Conservation (phyloP, 2,113 vertebrate genomes). For the Pelmatolapia mariae region DNA sequence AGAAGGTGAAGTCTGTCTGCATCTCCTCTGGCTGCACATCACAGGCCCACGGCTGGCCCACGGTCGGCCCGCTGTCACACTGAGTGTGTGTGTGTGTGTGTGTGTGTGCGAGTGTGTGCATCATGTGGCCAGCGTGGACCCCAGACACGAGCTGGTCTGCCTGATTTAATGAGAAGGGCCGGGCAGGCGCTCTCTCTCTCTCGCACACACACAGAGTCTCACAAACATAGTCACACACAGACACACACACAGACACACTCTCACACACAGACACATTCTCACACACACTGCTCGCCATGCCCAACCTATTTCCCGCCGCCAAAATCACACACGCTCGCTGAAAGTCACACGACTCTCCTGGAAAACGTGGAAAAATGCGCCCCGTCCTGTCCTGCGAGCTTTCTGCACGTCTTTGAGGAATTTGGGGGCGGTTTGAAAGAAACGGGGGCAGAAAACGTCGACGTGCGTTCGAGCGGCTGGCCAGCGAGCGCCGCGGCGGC, state of each 20-base stretch:
- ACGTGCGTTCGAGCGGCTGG: slow-evolving; percentile 48
- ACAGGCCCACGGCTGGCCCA: slow-evolving; percentile 62
- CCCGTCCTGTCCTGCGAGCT: neutral
- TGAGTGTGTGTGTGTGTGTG: neutral
- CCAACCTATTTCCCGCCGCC: neutral
- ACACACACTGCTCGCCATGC: neutral
- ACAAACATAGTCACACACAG: neutral
- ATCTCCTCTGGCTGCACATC: slow-evolving; percentile 70
- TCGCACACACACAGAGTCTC: neutral
- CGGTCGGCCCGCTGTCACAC: slow-evolving; percentile 41
- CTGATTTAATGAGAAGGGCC: slow-evolving; percentile 70
- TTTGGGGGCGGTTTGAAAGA: slow-evolving; percentile 28
- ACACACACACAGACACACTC: neutral
- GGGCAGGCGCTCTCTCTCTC: slow-evolving; percentile 33
- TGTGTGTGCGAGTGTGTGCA: neutral
- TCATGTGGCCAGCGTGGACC: slow-evolving; percentile 34
- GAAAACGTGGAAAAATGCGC: slow-evolving; percentile 11
- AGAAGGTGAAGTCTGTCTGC: slow-evolving; percentile 72
- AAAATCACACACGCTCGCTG: slow-evolving; percentile 30
- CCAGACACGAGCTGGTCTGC: slow-evolving; percentile 46
- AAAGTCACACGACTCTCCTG: slow-evolving; percentile 41
- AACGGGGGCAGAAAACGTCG: slow-evolving; percentile 27
- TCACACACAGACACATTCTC: neutral
- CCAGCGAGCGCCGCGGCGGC: slow-evolving; percentile 57
- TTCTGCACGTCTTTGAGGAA: slow-evolving; percentile 46